Evolutionary conservation across 2,888 invertebrate genomes (phyloP).

Genomic region (Synanthedon vespiformis): DNA sequence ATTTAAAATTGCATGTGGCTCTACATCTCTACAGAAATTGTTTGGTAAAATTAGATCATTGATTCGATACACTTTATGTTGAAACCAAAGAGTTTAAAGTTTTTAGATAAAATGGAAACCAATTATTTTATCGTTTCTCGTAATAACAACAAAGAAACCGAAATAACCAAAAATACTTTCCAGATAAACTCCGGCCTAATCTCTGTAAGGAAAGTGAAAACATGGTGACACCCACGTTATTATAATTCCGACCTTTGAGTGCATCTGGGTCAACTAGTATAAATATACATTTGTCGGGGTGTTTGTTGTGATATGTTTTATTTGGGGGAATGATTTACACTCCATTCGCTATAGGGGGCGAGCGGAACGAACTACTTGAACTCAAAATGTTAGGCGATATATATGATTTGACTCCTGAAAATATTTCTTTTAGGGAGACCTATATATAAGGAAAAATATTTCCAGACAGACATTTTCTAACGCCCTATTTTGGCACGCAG

Average conservation of each 20-base stretch:
- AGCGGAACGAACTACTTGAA: background rate
- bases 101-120: background rate
- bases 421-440: no score
- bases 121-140: slow-evolving; percentile 1
- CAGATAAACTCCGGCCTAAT: slow-evolving; percentile 15
- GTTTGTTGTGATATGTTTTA: background rate
- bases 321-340: background rate
- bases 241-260: background rate
- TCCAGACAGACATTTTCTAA: no score
- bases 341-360: background rate
- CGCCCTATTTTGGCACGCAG: no score
- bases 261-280: background rate
- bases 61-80: no score
- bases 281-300: background rate
- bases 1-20: no score
- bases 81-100: no score
- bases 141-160: slow-evolving; percentile 1
- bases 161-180: slow-evolving; percentile 13
- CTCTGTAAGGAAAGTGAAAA: slow-evolving; percentile 10
- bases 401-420: no score
- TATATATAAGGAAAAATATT: no score
- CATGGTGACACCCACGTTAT: background rate
- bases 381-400: no score
- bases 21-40: no score
- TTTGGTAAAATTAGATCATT: no score